A percentile compares a stretch with the other conserved stretches of the same genome.
These are phyloP conservation scores for Salpingus planirostris DNA, from an alignment of 2,888 invertebrate species.

Conservation along the genomic window DNA sequence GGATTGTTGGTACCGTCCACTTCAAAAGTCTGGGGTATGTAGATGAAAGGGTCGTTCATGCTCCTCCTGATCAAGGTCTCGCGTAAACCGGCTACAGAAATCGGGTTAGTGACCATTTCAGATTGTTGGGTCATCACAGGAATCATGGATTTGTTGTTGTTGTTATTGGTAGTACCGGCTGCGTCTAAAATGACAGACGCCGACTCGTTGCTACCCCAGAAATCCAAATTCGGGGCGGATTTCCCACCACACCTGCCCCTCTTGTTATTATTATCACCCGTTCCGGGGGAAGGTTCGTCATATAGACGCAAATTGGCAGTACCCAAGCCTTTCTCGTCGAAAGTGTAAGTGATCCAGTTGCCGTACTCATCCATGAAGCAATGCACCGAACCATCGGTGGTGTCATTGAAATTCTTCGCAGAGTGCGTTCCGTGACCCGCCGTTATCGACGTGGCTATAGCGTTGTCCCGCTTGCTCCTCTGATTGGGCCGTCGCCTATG, in stretches of 20 bases:
- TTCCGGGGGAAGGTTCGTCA: slow-evolving; percentile 15
- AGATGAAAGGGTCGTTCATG: no score
- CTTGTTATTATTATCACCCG: slow-evolving; percentile 32
- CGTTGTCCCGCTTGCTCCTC: slow-evolving; percentile 29
- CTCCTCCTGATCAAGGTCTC: no score
- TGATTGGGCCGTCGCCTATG: slow-evolving; percentile 17
- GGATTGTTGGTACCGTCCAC: no score
- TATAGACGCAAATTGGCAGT: slow-evolving; percentile 23
- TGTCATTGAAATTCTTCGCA: slow-evolving; percentile 74
- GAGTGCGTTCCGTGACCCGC: slow-evolving; percentile 52
- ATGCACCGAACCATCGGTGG: slow-evolving; percentile 75
- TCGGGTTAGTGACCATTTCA: no score
- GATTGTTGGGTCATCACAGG: no score
- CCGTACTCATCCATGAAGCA: slow-evolving; percentile 80
- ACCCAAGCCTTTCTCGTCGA: slow-evolving; percentile 66
- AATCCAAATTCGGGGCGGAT: slow-evolving; percentile 18
- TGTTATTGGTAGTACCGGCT: no score
- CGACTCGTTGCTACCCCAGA: slow-evolving; percentile 37
- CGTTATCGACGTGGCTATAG: slow-evolving; percentile 40
- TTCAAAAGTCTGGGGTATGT: no score
- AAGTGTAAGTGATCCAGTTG: slow-evolving; percentile 80
- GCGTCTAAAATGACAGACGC: no score
- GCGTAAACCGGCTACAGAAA: no score
- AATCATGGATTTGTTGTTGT: no score
- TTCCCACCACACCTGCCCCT: slow-evolving; percentile 16